These are phyloP conservation scores for Palloptera scutellata DNA, from an alignment of 2,888 invertebrate species.

Conservation along the genomic window DNA sequence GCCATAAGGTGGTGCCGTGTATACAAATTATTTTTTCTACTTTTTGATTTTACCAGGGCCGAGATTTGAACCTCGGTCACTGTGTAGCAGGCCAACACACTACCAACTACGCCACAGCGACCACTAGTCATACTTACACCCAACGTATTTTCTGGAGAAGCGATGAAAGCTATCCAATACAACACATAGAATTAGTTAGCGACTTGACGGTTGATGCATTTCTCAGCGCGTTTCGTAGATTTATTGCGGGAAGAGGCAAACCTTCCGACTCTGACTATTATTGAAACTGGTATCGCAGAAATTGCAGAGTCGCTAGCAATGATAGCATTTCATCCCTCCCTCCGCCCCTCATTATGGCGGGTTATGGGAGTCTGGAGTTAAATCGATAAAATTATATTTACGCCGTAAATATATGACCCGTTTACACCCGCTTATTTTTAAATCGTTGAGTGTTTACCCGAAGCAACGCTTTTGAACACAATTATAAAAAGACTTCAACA, in stretches of 20 bases:
- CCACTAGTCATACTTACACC: not conserved
- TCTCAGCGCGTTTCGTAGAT: conserved; percentile 26
- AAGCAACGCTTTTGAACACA: conserved; percentile 20
- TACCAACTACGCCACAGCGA: no score
- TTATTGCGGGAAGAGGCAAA: conserved; percentile 30
- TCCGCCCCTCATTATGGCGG: conserved; percentile 34
- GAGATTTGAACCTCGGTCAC: no score
- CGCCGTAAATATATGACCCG: conserved; percentile 10
- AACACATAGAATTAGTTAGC: conserved; percentile 25
- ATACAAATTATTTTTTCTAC: no score
- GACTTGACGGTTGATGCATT: conserved; percentile 28
- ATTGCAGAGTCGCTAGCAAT: conserved; percentile 28
- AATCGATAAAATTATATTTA: conserved; percentile 6
- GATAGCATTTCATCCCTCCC: conserved; percentile 36
- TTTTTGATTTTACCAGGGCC: no score
- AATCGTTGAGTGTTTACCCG: conserved; percentile 31
- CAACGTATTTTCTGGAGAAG: not conserved
- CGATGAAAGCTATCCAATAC: not conserved
- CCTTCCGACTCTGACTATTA: conserved; percentile 26
- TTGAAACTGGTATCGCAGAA: conserved; percentile 12
- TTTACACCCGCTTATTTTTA: conserved; percentile 29
- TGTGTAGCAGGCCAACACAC: no score
- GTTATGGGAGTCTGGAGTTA: conserved; percentile 33
- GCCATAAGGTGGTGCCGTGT: no score
- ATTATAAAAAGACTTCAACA: conserved; percentile 19